These are phyloP conservation scores for Thyatira batis DNA, from an alignment of 2,888 invertebrate genomes.

Conservation along the genomic window DNA sequence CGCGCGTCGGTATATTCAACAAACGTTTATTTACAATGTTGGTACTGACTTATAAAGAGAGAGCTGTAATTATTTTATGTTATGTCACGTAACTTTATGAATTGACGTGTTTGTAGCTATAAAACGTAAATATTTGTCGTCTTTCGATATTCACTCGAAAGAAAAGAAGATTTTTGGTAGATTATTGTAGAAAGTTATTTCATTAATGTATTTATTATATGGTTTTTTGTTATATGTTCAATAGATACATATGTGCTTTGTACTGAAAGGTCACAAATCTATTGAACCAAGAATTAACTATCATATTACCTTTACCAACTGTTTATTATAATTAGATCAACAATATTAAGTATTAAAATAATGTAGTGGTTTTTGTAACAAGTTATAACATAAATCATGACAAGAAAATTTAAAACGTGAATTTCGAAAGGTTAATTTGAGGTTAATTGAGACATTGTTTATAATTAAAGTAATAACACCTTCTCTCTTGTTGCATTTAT, in stretches of 20 bases:
- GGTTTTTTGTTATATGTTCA: too few species aligned
- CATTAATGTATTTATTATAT: too few species aligned
- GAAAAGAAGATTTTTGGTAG: too few species aligned
- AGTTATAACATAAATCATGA: neutral
- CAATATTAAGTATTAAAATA: neutral
- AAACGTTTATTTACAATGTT: neutral
- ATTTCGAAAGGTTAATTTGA: neutral
- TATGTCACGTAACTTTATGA: neutral
- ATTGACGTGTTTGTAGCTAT: neutral
- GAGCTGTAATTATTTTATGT: neutral
- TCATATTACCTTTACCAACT: too few species aligned
- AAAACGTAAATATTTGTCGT: too few species aligned
- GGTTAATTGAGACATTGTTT: neutral
- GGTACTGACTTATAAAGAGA: neutral
- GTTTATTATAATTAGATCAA: too few species aligned
- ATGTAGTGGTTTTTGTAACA: neutral
- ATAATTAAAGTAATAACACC: neutral
- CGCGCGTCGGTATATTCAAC: neutral
- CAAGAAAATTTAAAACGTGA: neutral
- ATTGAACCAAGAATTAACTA: too few species aligned
- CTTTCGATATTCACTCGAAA: too few species aligned
- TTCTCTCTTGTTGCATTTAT: neutral
- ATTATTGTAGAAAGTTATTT: too few species aligned
- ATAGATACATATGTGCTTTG: too few species aligned
- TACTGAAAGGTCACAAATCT: too few species aligned